Conservation (phyloP, 2,888 invertebrate genomes). For the Diplazon laetatorius region DNA sequence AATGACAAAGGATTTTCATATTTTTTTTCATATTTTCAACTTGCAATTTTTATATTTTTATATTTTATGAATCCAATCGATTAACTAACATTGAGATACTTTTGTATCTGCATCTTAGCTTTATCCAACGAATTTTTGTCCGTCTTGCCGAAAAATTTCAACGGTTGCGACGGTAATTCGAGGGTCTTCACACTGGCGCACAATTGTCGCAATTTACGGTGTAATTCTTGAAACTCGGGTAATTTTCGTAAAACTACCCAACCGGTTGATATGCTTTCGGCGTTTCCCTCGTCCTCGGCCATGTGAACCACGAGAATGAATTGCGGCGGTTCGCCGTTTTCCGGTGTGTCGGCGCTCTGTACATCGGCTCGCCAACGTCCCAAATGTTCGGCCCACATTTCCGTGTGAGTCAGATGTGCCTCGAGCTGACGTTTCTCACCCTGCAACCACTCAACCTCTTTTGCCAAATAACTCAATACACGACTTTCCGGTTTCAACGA, state of each 20-base stretch:
- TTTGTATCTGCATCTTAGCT: constrained; percentile 92
- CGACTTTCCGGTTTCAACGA: constrained; percentile 93
- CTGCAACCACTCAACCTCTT: constrained; percentile 92
- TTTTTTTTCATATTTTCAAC: too few relatives aligned
- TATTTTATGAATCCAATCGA: too few relatives aligned
- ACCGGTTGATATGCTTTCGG: constrained; percentile 86
- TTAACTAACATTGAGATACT: constrained; percentile 94
- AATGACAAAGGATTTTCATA: too few relatives aligned
- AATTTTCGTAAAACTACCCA: constrained; percentile 87
- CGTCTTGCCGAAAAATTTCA: constrained; percentile 93
- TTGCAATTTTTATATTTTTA: constrained; percentile 79
- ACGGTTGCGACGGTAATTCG: constrained; percentile 92
- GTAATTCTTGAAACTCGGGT: constrained; percentile 89
- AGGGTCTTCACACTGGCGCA: constrained; percentile 91
- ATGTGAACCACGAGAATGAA: constrained; percentile 93
- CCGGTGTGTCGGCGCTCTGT: constrained; percentile 89
- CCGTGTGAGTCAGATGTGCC: constrained; percentile 92
- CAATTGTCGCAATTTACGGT: constrained; percentile 92
- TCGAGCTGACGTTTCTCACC: constrained; percentile 92
- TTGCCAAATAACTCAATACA: constrained; percentile 90
- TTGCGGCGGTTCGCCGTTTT: constrained; percentile 87
- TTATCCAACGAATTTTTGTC: constrained; percentile 92
- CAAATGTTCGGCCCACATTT: constrained; percentile 95
- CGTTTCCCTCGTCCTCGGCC: constrained; percentile 86
- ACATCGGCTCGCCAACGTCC: constrained; percentile 94